A percentile compares a stretch with the other conserved stretches of the same genome.
Evolutionary conservation across 2,888 invertebrate genomes (phyloP).

Genomic region (Macropis europaea): DNA sequence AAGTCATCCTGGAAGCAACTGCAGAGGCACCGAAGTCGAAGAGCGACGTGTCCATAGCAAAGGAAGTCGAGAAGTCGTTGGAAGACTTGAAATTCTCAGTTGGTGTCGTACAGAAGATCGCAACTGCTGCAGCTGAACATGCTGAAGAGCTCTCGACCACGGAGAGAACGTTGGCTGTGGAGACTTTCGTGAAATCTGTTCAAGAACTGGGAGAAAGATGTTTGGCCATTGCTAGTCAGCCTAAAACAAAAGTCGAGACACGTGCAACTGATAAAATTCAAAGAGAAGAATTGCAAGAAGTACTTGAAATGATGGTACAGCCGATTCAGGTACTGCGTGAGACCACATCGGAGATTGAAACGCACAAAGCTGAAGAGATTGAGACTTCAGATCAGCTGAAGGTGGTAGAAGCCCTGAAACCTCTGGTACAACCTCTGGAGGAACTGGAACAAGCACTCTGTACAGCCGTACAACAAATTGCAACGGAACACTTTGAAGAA

Average conservation of each 20-base stretch:
- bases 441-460: constrained; percentile 29
- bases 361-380: constrained; percentile 1
- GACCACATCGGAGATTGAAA: constrained; percentile 57
- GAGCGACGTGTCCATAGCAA: background rate
- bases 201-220: constrained; percentile 39
- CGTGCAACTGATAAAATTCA: background rate
- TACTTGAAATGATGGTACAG: constrained; percentile 22
- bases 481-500: background rate
- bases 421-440: constrained; percentile 56
- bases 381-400: constrained; percentile 8
- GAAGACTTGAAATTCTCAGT: constrained; percentile 40
- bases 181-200: constrained; percentile 37
- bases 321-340: constrained; percentile 45
- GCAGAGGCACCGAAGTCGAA: background rate
- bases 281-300: constrained; percentile 21
- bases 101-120: constrained; percentile 30
- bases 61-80: constrained; percentile 20
- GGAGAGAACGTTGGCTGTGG: constrained; percentile 11
- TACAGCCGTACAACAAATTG: constrained; percentile 72
- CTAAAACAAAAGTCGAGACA: background rate
- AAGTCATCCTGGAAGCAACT: constrained; percentile 43
- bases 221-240: constrained; percentile 16
- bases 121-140: background rate
- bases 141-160: background rate
- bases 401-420: constrained; percentile 47